phyloP scores from a whole-genome alignment of 2,797 vertebrate species.

The Podarcis siculus region DNA sequence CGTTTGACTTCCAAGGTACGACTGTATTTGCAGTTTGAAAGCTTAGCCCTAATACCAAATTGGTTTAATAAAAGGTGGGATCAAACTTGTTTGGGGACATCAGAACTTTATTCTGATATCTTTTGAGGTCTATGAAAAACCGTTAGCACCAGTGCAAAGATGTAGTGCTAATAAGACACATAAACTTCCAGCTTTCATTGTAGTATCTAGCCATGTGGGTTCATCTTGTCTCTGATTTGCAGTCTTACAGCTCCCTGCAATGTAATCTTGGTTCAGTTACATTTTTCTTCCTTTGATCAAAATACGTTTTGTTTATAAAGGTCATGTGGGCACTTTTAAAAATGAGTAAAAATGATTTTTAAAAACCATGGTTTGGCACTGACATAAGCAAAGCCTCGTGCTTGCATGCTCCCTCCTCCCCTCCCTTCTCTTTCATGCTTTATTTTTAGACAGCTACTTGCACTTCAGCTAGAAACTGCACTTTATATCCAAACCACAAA shows the following conservation, averaged over 20 bases:
- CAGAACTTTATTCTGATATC: not conserved
- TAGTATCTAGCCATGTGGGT: not conserved
- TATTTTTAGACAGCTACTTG: not conserved
- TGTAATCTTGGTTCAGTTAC: slow-evolving; percentile 68
- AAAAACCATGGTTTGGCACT: no score
- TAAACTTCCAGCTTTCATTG: slow-evolving; percentile 43
- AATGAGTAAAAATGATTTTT: no score
- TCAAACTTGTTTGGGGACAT: not conserved
- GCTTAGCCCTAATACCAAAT: not conserved
- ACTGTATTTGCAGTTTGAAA: no score
- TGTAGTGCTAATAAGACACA: slow-evolving; percentile 28
- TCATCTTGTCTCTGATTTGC: slow-evolving; percentile 64
- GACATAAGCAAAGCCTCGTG: no score
- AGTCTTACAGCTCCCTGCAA: slow-evolving; percentile 57
- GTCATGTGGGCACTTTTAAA: not conserved
- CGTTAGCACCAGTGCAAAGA: not conserved
- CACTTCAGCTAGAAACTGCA: not conserved
- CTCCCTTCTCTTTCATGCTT: no score
- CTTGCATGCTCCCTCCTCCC: not conserved
- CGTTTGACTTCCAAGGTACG: no score
- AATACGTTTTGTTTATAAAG: not conserved
- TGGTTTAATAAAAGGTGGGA: not conserved
- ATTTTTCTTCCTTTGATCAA: slow-evolving; percentile 60
- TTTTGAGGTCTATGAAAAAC: not conserved
- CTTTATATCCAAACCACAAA: not conserved